Percentiles rank a stretch among this genome's conserved stretches.
Evolutionary conservation across 2,888 invertebrate genomes (phyloP).

Genomic region (Yponomeuta plumbellus): DNA sequence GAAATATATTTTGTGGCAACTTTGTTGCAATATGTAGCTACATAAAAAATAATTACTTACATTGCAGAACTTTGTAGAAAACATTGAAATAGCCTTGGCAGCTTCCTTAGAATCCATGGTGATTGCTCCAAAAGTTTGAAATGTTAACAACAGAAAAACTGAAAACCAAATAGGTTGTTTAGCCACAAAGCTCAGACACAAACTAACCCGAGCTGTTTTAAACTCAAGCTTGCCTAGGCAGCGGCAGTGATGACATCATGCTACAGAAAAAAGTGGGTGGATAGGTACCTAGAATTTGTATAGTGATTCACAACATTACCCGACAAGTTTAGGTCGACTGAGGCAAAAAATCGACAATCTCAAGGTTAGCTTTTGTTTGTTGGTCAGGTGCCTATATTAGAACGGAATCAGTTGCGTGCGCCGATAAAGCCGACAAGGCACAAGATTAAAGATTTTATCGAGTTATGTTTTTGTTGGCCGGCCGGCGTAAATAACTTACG

Average conservation of each 20-base stretch:
- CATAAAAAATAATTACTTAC: conserved; percentile 44
- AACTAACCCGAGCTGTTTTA: background rate
- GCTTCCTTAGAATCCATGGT: conserved; percentile 55
- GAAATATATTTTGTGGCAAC: no score
- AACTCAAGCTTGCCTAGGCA: background rate
- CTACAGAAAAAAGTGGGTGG: background rate
- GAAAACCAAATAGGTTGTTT: conserved; percentile 26
- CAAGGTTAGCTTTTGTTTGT: background rate
- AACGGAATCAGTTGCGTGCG: background rate
- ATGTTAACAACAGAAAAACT: conserved; percentile 37
- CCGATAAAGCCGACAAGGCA: background rate
- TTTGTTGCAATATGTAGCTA: no score
- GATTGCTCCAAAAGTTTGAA: conserved; percentile 26
- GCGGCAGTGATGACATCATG: background rate
- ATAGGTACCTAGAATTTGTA: background rate
- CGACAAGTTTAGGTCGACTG: background rate
- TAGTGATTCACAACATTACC: background rate
- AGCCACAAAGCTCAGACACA: background rate
- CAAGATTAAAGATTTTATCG: background rate
- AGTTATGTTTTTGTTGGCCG: background rate
- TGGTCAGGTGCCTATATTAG: background rate
- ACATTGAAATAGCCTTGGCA: conserved; percentile 53
- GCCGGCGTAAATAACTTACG: background rate
- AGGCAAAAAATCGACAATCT: background rate
- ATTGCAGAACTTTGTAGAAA: conserved; percentile 69